Percentiles rank a stretch among this genome's conserved stretches.
phyloP scores from a whole-genome alignment of 2,888 invertebrate species.

The Lottia gigantea region DNA sequence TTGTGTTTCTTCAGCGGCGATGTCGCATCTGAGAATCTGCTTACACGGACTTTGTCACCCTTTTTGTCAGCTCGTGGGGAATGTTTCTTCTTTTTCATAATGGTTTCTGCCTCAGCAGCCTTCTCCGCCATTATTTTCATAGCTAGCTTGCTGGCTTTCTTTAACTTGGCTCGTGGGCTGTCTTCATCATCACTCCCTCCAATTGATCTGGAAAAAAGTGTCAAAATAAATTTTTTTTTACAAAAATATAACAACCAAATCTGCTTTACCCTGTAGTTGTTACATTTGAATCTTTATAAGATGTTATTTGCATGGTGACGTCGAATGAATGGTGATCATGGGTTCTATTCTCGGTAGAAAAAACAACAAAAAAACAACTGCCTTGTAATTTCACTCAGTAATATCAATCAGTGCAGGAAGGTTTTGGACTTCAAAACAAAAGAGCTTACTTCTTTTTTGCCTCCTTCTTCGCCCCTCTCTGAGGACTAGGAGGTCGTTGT shows the following conservation, averaged over 20 bases:
- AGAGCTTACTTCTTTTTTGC: slow-evolving; percentile 18
- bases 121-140: slow-evolving; percentile 15
- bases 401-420: too few relatives aligned
- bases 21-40: slow-evolving; percentile 14
- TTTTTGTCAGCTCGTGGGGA: slow-evolving; percentile 19
- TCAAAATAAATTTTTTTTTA: too few relatives aligned
- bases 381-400: too few relatives aligned
- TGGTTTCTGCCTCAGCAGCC: slow-evolving; percentile 13
- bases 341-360: too few relatives aligned
- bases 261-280: too few relatives aligned
- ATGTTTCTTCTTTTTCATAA: slow-evolving; percentile 26
- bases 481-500: slow-evolving; percentile 22
- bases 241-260: too few relatives aligned
- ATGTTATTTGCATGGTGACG: too few relatives aligned
- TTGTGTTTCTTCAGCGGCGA: slow-evolving; percentile 23
- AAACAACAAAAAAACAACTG: too few relatives aligned
- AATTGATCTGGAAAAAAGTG: too few relatives aligned
- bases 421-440: too few relatives aligned
- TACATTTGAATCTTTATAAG: too few relatives aligned
- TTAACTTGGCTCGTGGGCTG: slow-evolving; percentile 14
- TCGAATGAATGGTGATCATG: too few relatives aligned
- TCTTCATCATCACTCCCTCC: background rate
- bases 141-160: slow-evolving; percentile 44
- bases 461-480: slow-evolving; percentile 19
- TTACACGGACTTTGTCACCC: slow-evolving; percentile 11